Conservation (phyloP, 1,140 invertebrate genomes). For the Drepana arcuata region DNA sequence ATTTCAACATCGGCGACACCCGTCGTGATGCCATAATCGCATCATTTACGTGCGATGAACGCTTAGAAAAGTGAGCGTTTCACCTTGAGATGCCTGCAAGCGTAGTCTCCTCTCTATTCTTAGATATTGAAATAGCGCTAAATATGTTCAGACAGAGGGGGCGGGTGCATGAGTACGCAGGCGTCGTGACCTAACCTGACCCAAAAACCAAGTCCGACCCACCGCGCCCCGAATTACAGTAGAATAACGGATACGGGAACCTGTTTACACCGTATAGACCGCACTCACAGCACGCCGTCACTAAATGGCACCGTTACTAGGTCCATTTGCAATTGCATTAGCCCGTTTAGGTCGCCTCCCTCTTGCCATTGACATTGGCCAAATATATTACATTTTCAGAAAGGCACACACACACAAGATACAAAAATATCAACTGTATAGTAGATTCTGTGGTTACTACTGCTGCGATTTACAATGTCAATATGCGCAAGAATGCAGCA, state of each 20-base stretch:
- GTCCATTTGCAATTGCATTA: constrained; percentile 22
- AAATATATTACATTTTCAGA: neutral
- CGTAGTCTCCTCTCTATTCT: constrained; percentile 57
- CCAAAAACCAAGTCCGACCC: constrained; percentile 56
- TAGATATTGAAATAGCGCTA: constrained; percentile 46
- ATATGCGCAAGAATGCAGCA: too few species aligned
- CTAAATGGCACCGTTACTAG: constrained; percentile 40
- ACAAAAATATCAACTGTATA: too few species aligned
- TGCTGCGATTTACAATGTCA: too few species aligned
- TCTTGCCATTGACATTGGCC: constrained; percentile 15
- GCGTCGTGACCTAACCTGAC: constrained; percentile 66
- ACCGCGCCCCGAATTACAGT: constrained; percentile 41
- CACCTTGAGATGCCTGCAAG: constrained; percentile 54
- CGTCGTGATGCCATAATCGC: constrained; percentile 56
- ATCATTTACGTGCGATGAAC: constrained; percentile 58
- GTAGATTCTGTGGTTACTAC: too few species aligned
- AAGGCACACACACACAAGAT: neutral
- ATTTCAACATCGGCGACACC: constrained; percentile 47
- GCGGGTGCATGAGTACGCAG: constrained; percentile 46
- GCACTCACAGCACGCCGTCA: too few species aligned
- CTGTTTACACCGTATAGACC: too few species aligned
- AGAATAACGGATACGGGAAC: constrained; percentile 60
- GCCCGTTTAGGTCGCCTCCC: too few species aligned
- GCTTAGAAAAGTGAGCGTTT: constrained; percentile 67
- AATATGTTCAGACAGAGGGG: constrained; percentile 40